These are phyloP conservation scores for Zophobas atratus DNA, from an alignment of 1,140 invertebrate species.

Conservation along the genomic window DNA sequence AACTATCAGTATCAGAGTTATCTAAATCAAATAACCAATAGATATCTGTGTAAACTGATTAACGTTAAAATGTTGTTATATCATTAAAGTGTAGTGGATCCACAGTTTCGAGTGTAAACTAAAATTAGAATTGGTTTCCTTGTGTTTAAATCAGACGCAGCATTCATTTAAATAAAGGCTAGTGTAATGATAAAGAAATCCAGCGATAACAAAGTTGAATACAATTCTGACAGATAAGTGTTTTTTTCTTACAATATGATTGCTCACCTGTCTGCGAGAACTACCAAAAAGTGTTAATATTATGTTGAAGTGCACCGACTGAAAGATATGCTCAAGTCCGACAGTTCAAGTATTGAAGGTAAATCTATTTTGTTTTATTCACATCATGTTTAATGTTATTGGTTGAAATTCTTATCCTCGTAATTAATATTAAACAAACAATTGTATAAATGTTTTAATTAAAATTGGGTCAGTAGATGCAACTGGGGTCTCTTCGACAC, in stretches of 20 bases:
- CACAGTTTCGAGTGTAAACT: neutral
- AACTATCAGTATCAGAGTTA: constrained; percentile 11
- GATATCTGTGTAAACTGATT: constrained; percentile 8
- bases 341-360: constrained; percentile 19
- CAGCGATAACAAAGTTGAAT: constrained; percentile 26
- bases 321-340: constrained; percentile 19
- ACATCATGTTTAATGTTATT: neutral
- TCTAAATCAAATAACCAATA: constrained; percentile 19
- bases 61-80: constrained; percentile 8
- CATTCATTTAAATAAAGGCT: neutral
- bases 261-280: constrained; percentile 10
- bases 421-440: constrained; percentile 28
- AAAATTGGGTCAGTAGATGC: constrained; percentile 27
- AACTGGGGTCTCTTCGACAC: neutral
- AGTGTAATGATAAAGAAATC: constrained; percentile 19
- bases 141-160: neutral
- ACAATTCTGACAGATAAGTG: constrained; percentile 21
- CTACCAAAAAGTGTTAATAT: constrained; percentile 21
- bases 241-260: constrained; percentile 26
- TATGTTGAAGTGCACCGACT: constrained; percentile 7
- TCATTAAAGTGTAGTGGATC: constrained; percentile 14
- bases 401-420: constrained; percentile 16
- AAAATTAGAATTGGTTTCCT: constrained; percentile 28
- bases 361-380: constrained; percentile 13
- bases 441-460: constrained; percentile 23